phyloP scores from a whole-genome alignment of 1,140 invertebrate genomes.

The Radopholus similis region DNA sequence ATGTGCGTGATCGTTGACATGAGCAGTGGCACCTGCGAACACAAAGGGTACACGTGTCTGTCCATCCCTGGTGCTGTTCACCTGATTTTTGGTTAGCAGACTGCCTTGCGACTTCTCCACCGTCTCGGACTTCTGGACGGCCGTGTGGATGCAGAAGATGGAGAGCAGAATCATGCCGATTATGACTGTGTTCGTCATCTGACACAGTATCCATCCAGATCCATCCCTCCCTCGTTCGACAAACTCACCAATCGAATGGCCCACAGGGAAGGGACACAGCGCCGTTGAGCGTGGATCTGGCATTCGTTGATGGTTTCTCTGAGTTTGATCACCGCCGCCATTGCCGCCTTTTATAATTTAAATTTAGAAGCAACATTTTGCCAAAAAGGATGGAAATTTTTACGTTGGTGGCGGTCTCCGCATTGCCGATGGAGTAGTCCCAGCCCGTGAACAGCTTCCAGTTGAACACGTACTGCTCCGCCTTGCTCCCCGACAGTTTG shows the following conservation, averaged over 20 bases:
- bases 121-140: conserved; percentile 50
- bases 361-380: not conserved
- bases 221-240: not conserved
- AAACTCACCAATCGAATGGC: conserved; percentile 7
- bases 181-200: conserved; percentile 8
- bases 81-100: conserved; percentile 58
- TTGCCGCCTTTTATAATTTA: conserved; percentile 17
- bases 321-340: conserved; percentile 33
- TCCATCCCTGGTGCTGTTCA: conserved; percentile 9
- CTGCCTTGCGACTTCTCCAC: conserved; percentile 49
- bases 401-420: conserved; percentile 51
- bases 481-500: conserved; percentile 82
- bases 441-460: conserved; percentile 95
- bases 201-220: not conserved
- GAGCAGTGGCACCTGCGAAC: conserved; percentile 22
- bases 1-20: conserved; percentile 72
- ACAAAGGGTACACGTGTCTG: not conserved
- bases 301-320: conserved; percentile 31
- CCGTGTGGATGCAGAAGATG: conserved; percentile 54
- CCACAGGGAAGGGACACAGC: conserved; percentile 5
- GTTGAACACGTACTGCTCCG: conserved; percentile 89
- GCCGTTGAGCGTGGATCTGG: conserved; percentile 14
- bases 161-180: conserved; percentile 53
- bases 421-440: conserved; percentile 74
- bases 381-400: not conserved